Evolutionary conservation across 2,888 invertebrate genomes (phyloP), one percentile per base, ranked within the genome.

Genomic region (Seladonia tumulorum): DNA sequence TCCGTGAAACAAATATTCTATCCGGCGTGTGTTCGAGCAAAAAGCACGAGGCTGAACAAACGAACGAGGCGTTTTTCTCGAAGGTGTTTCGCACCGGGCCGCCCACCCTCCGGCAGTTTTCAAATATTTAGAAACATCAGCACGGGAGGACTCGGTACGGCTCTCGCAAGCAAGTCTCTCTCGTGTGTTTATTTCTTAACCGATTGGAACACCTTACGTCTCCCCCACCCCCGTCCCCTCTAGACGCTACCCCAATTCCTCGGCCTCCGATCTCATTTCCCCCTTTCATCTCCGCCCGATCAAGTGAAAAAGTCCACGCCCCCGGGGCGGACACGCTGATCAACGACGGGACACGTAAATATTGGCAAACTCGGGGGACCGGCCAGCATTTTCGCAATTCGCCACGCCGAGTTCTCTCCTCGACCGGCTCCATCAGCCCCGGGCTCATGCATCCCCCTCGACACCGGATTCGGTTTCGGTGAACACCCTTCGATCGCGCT

Each of bases 401-500:
- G 39, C 42, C 75, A 39, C 66, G 16, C 39, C 8, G 29, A 35
- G 29, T 49, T 25, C 53, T 39, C 5, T 47, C 16, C 39, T 42
- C 73, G 29, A 18, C 63, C 42, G 39, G 25, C 49, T 70, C 47
- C 72, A 73, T 79, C 74, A 75, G 81, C 66, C 81, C 74, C 63
- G 49, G 76, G 76, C 72, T 75, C 53, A 29, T 68, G 42, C 76
- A 35, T 53, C 53, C 68, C 53, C 70, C 68, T 76, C 70, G 53
- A 77, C 79, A 79, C 60, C 76, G 76, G 82, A 76, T 73, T 82
- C 81, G 25, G 29, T 63, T 12, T 29, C 60, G 29, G 16, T 16
- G 60, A 29, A 63, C 60, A 29, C 29, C 60, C 60, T 29, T 29
- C 60, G 60, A 25, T 63, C 60, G 60, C 60, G 60, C 14, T 60